Base-by-base conservation (phyloP, 2,888 invertebrate genomes). In the Phoenoteleia sp. region DNA sequence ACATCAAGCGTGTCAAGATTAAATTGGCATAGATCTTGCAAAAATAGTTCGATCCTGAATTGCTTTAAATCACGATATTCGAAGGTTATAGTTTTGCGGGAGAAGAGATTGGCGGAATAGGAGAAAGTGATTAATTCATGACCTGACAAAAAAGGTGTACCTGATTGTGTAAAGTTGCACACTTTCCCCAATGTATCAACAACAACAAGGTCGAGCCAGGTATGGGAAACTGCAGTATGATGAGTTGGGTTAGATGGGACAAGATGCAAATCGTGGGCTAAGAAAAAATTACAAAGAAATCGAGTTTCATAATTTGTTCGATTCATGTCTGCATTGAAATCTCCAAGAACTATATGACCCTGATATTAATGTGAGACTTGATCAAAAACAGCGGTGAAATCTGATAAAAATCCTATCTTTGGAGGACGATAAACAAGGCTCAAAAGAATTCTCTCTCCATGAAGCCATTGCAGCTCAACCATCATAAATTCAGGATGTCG, bases 61-160 rank as follows among this genome's bases (percentile, higher is more conserved):
- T n/a, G n/a, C n/a, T n/a, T n/a, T n/a, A n/a, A n/a, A n/a, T n/a
- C n/a, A n/a, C n/a, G n/a, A n/a, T n/a, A n/a, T n/a, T n/a, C n/a
- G n/a, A n/a, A n/a, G n/a, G n/a, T n/a, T n/a, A n/a, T n/a, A n/a
- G n/a, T n/a, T n/a, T n/a, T n/a, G n/a, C n/a, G n/a, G n/a, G n/a
- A n/a, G n/a, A n/a, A n/a, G n/a, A n/a, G n/a, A n/a, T n/a, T n/a
- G n/a, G n/a, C n/a, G n/a, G n/a, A n/a, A n/a, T n/a, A n/a, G n/a
- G n/a, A n/a, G 45, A 64, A 64, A 9, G 62, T 17, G n/a, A 64
- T 19, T 5, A 25, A 27, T 45, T 64, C 62, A 13, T 64, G 62
- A 6, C 45, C 60, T 4, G 60, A 60, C 11, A 60, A 15, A 15
- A 49, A 60, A 45, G 62, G 62, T 2, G 45, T 5, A 5, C 62